phyloP scores from a whole-genome alignment of 2,113 vertebrate genomes.

The Ophthalmolycus amberensis region DNA sequence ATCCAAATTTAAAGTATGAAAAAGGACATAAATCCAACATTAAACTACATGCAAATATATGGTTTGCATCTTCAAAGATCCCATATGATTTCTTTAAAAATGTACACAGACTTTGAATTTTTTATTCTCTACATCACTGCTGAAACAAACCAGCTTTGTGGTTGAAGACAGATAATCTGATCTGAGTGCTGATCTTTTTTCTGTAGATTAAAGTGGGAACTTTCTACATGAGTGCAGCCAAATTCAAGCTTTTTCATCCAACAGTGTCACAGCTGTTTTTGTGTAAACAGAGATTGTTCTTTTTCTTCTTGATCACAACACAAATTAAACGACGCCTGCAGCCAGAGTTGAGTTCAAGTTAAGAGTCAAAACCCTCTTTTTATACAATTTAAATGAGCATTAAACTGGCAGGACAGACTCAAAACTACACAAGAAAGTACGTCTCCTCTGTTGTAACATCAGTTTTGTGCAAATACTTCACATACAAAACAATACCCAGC shows the following conservation, averaged over 20 bases:
- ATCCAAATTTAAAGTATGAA: neutral
- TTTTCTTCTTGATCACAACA: neutral
- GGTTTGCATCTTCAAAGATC: neutral
- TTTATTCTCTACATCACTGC: neutral
- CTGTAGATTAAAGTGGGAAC: conserved; percentile 17
- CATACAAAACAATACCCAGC: neutral
- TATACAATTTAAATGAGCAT: neutral
- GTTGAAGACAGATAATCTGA: neutral
- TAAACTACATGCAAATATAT: neutral
- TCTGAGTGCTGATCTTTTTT: conserved; percentile 2
- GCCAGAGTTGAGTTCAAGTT: neutral
- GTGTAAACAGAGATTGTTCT: conserved; percentile 17
- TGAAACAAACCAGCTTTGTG: neutral
- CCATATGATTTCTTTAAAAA: neutral
- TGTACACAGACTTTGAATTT: neutral
- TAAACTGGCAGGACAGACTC: neutral
- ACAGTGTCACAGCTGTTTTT: conserved; percentile 22
- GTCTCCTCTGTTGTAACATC: neutral
- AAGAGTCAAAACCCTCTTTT: neutral
- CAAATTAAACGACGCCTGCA: neutral
- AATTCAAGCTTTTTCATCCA: conserved; percentile 26
- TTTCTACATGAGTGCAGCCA: neutral
- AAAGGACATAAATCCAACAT: neutral
- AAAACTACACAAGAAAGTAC: neutral
- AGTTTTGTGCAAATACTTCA: neutral